Conservation (phyloP, 2,888 invertebrate species). For the Melieria picta region DNA sequence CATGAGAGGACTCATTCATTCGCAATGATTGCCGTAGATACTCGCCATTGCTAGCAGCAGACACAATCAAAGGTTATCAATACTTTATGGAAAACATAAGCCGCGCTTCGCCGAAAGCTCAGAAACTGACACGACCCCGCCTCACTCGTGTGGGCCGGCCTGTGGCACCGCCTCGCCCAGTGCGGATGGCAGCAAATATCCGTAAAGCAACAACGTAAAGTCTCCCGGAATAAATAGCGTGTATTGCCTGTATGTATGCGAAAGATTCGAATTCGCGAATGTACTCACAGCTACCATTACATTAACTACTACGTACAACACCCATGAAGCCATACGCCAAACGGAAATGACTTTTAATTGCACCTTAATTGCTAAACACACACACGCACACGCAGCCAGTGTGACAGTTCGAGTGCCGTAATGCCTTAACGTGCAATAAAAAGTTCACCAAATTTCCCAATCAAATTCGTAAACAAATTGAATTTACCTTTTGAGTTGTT, state of each 20-base stretch:
- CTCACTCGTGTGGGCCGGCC: too few species aligned
- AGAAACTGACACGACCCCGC: too few species aligned
- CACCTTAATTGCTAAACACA: constrained; percentile 37
- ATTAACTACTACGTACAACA: too few species aligned
- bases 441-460: constrained; percentile 26
- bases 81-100: constrained; percentile 30
- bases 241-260: too few species aligned
- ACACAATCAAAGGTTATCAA: constrained; percentile 30
- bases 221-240: too few species aligned
- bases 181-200: too few species aligned
- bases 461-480: not conserved
- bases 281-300: too few species aligned
- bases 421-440: constrained; percentile 45
- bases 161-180: too few species aligned
- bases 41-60: not conserved
- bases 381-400: constrained; percentile 14
- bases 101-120: not conserved
- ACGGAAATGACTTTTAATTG: constrained; percentile 41
- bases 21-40: too few species aligned
- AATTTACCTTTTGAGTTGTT: constrained; percentile 24
- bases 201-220: too few species aligned
- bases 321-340: not conserved
- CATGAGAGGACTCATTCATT: too few species aligned
- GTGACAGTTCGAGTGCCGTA: not conserved
- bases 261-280: too few species aligned